Conservation (phyloP, 2,888 invertebrate genomes). For the Protula sp. region DNA sequence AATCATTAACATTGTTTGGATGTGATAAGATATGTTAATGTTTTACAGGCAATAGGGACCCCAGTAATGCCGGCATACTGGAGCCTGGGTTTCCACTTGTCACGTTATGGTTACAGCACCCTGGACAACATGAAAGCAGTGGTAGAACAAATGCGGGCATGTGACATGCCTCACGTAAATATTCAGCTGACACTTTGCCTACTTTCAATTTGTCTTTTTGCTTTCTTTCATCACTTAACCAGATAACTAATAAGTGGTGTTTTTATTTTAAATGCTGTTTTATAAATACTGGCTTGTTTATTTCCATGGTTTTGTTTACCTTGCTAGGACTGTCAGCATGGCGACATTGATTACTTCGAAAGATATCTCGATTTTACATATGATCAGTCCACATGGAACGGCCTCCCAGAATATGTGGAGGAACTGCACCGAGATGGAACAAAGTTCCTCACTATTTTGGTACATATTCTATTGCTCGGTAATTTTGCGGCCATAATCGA, state of each 20-base stretch:
- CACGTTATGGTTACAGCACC: conserved; percentile 58
- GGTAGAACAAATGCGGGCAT: conserved; percentile 18
- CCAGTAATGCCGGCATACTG: conserved; percentile 79
- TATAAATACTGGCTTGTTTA: too few species aligned
- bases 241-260: too few species aligned
- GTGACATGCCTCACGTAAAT: conserved; percentile 23
- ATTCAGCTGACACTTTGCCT: too few species aligned
- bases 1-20: too few species aligned
- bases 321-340: conserved; percentile 46
- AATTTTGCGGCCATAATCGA: too few species aligned
- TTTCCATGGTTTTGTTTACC: too few species aligned
- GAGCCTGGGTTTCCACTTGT: conserved; percentile 78
- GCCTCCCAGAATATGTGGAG: conserved; percentile 36
- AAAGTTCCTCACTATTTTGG: conserved; percentile 44
- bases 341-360: conserved; percentile 49
- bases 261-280: too few species aligned
- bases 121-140: conserved; percentile 19
- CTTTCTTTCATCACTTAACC: too few species aligned
- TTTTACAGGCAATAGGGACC: conserved; percentile 58
- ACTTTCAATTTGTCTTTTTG: too few species aligned
- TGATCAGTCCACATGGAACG: conserved; percentile 33
- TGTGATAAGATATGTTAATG: too few species aligned
- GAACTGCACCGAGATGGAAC: conserved; percentile 37
- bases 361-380: conserved; percentile 43
- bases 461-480: conserved; percentile 10